Percentiles rank a stretch among this genome's conserved stretches.
Conservation (phyloP, 2,888 invertebrate genomes). For the Drosophila lutescens region DNA sequence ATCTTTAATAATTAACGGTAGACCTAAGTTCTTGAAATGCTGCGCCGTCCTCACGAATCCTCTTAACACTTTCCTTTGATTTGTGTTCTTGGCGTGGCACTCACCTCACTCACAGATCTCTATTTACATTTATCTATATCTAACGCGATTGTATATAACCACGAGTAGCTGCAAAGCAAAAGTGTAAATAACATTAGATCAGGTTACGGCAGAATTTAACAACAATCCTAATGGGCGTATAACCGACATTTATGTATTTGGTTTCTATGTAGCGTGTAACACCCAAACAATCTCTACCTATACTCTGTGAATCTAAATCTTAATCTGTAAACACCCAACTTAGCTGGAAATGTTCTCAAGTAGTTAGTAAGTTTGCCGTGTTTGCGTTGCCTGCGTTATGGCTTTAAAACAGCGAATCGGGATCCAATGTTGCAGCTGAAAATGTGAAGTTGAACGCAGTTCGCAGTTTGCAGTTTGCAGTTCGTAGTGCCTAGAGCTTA, state of each 20-base stretch:
- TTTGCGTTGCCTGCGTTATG: constrained; percentile 60
- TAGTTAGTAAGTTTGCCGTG: constrained; percentile 72
- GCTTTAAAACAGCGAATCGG: constrained; percentile 50
- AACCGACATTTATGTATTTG: constrained; percentile 55
- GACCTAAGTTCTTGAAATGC: constrained; percentile 61
- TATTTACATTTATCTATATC: constrained; percentile 29
- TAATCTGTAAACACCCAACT: constrained; percentile 44
- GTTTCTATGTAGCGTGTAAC: constrained; percentile 58
- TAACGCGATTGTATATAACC: constrained; percentile 55
- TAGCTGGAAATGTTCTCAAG: constrained; percentile 72
- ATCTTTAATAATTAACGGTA: constrained; percentile 54
- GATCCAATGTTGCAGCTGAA: constrained; percentile 35
- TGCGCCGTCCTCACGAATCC: constrained; percentile 56
- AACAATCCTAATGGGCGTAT: constrained; percentile 20
- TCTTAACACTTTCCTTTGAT: constrained; percentile 48
- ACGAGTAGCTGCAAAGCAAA: constrained; percentile 53
- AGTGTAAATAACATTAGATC: constrained; percentile 64
- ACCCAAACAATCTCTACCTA: constrained; percentile 36
- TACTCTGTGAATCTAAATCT: constrained; percentile 46
- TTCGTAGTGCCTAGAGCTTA: constrained; percentile 50
- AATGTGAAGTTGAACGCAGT: constrained; percentile 18
- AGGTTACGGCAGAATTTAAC: constrained; percentile 32
- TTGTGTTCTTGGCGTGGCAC: constrained; percentile 64
- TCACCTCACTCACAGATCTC: constrained; percentile 46
- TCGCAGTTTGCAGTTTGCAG: constrained; percentile 17